These are phyloP conservation scores for Mesoclemmys tuberculata DNA, from an alignment of 2,113 vertebrate species.

Conservation along the genomic window DNA sequence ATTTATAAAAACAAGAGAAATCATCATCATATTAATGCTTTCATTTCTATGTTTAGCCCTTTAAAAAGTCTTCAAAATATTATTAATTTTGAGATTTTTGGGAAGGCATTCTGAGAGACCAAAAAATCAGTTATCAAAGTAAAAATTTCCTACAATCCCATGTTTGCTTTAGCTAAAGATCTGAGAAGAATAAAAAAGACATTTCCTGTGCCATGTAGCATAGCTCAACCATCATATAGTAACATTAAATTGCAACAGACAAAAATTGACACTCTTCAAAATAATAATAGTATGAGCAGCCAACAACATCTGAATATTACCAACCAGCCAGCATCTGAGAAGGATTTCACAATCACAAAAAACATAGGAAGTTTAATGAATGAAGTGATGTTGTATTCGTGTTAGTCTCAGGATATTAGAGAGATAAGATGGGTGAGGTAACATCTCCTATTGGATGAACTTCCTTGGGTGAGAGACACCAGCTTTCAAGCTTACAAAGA, in stretches of 20 bases:
- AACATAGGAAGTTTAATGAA: not conserved
- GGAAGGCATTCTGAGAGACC: not conserved
- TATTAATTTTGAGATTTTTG: not conserved
- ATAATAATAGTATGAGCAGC: not conserved
- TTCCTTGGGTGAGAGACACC: too few species aligned
- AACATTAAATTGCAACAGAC: constrained; percentile 3
- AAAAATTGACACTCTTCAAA: not conserved
- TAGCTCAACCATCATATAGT: not conserved
- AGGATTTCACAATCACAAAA: not conserved
- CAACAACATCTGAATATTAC: not conserved
- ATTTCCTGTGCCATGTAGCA: not conserved
- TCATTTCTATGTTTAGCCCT: not conserved
- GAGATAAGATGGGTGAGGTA: too few species aligned
- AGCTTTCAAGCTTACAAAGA: too few species aligned
- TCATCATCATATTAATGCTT: rapidly evolving
- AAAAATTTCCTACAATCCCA: not conserved
- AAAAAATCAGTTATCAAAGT: not conserved
- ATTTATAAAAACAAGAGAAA: not conserved
- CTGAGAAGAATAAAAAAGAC: not conserved
- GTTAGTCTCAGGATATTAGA: too few species aligned
- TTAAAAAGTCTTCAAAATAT: not conserved
- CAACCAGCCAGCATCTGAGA: not conserved
- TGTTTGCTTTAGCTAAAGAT: not conserved
- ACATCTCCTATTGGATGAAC: too few species aligned
- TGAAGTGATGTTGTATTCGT: too few species aligned